Base-by-base conservation (phyloP, 2,888 invertebrate species). In the Elegia similella region DNA sequence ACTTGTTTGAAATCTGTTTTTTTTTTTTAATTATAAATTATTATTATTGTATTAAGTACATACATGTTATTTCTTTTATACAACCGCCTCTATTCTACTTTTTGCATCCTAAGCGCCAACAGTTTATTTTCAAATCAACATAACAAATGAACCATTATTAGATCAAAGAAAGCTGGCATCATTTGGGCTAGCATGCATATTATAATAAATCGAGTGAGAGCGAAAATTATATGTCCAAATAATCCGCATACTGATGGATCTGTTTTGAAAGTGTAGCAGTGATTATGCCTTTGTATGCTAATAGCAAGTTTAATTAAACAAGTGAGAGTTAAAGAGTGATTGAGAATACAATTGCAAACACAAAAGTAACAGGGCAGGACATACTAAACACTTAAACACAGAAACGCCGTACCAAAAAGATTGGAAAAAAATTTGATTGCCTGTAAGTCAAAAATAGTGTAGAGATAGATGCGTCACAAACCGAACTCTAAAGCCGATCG, bases 201-300 rank as follows among this genome's bases (percentile, higher is more conserved):
- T 38, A 38, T 38, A 38, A 38, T 17, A 12, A 34, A 34, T 17
- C 8, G 8, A 50, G 16, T 50, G 32, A 17, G 23, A 50, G 34
- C 10, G 34, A 50, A 50, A 50, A 34, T 50, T 50, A 42, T 53
- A 53, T 29, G 10, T 23, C 52, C 12, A 29, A 42, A 42, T 42
- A 15, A 29, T 42, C 42, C 52, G 42, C n/a, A 34, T 38, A 42
- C 38, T 17, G 47, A 56, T 48, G 29, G 48, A 56, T 56, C 56
- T 48, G 48, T 30, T 48, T 56, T 42, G 56, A 56, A 56, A 56
- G 56, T 56, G 13, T 30, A 48, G 7, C 38, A 17, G 15, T 30
- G 42, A 56, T 55, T 47, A 48, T 48, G 23, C 48, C 56, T 48
- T 56, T 56, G 56, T 56, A 48, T 56, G 56, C 56, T 56, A 56